Evolutionary conservation across 2,113 vertebrate genomes (phyloP).

Genomic region (Amazona vittata): DNA sequence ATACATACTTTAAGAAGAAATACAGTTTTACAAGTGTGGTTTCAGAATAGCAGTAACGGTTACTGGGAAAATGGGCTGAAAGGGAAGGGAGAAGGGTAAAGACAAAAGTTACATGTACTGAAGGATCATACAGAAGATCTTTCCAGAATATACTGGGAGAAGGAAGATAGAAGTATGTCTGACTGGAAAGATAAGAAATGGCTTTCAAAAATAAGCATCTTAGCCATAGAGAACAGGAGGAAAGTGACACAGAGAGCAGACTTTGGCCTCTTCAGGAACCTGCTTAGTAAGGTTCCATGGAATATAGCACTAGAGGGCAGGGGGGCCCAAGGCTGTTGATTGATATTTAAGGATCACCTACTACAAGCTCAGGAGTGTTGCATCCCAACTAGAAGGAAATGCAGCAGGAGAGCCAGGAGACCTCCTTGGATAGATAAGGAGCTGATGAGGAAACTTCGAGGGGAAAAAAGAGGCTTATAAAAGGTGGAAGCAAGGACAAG

Average conservation of each 20-base stretch:
- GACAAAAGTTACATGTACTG: neutral
- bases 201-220: neutral
- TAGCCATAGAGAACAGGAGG: neutral
- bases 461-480: too few relatives aligned
- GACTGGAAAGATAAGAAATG: neutral
- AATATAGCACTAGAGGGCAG: too few relatives aligned
- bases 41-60: neutral
- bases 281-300: too few relatives aligned
- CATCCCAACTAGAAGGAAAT: too few relatives aligned
- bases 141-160: neutral
- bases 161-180: neutral
- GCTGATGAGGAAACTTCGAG: accelerated
- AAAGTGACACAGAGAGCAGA: neutral
- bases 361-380: too few relatives aligned
- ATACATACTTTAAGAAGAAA: neutral
- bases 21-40: neutral
- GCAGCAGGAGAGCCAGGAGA: too few relatives aligned
- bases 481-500: too few relatives aligned
- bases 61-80: neutral
- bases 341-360: too few relatives aligned
- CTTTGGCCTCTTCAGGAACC: too few relatives aligned
- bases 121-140: neutral
- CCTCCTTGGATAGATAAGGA: too few relatives aligned
- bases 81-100: neutral
- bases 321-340: too few relatives aligned